Percentiles rank a stretch among this genome's conserved stretches.
Conservation (phyloP, 2,797 vertebrate genomes). For the Argentina silus region DNA sequence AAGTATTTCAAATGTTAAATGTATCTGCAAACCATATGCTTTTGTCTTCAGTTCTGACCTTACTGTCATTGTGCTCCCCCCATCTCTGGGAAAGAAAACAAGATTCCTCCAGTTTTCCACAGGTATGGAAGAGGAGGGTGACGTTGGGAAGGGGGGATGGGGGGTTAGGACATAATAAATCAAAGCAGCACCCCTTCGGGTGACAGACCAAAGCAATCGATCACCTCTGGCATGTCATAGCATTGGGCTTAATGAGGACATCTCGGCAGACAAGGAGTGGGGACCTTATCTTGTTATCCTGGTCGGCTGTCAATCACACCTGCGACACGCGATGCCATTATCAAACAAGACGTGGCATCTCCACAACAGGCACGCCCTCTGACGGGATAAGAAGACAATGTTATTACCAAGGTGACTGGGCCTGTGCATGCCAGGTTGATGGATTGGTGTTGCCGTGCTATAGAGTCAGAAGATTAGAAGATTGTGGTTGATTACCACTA, state of each 20-base stretch:
- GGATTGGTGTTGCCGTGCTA: not conserved
- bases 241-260: conserved; percentile 55
- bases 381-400: not conserved
- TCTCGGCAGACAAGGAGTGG: conserved; percentile 27
- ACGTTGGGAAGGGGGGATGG: not conserved
- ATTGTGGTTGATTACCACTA: not conserved
- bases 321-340: not conserved
- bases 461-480: not conserved
- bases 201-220: not conserved
- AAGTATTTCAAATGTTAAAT: not conserved
- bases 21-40: not conserved
- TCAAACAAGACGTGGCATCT: not conserved
- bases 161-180: not conserved
- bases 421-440: not conserved
- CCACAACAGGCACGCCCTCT: not conserved
- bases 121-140: not conserved
- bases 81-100: not conserved
- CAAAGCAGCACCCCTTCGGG: not conserved
- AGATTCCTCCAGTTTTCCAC: not conserved
- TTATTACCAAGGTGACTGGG: not conserved
- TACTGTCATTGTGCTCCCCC: too few species aligned
- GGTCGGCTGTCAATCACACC: conserved; percentile 15
- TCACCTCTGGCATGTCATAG: not conserved
- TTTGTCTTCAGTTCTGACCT: not conserved
- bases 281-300: not conserved